phyloP scores from a whole-genome alignment of 2,113 vertebrate species.

The Potamarius usumacintae region DNA sequence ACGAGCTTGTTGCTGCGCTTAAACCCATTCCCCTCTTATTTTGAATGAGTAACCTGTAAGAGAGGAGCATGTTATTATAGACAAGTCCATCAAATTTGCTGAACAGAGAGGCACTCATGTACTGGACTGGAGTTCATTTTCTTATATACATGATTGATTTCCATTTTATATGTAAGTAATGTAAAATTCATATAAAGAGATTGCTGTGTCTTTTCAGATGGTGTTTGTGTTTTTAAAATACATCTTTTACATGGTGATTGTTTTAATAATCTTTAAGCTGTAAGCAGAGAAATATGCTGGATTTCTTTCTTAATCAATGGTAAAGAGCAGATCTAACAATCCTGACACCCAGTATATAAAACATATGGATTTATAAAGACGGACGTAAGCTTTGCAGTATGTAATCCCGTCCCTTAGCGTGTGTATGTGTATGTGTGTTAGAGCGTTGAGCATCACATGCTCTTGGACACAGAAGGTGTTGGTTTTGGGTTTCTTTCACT shows the following conservation, averaged over 20 bases:
- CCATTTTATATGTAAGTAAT: not conserved
- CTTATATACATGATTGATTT: not conserved
- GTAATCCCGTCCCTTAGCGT: not conserved
- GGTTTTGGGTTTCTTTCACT: constrained; percentile 79
- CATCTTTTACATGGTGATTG: not conserved
- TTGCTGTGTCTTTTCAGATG: not conserved
- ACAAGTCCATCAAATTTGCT: not conserved
- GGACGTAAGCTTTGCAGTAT: not conserved
- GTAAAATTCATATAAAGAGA: not conserved
- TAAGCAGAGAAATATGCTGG: not conserved
- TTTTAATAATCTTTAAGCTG: not conserved
- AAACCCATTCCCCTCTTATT: not conserved
- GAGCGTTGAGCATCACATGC: constrained; percentile 64
- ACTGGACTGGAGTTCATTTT: not conserved
- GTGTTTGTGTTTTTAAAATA: not conserved
- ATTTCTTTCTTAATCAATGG: not conserved
- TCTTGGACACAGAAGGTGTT: constrained; percentile 72
- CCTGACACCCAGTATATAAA: not conserved
- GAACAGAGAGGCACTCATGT: not conserved
- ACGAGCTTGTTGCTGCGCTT: constrained; percentile 25
- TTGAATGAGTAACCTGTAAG: constrained; percentile 10
- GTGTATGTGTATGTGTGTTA: constrained; percentile 5
- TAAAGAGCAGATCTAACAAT: not conserved
- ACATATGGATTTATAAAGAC: not conserved
- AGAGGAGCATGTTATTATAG: not conserved